A percentile compares a stretch with the other conserved stretches of the same genome.
These are phyloP conservation scores for Anolis apletophallus DNA, from an alignment of 2,797 vertebrate species.

Conservation along the genomic window DNA sequence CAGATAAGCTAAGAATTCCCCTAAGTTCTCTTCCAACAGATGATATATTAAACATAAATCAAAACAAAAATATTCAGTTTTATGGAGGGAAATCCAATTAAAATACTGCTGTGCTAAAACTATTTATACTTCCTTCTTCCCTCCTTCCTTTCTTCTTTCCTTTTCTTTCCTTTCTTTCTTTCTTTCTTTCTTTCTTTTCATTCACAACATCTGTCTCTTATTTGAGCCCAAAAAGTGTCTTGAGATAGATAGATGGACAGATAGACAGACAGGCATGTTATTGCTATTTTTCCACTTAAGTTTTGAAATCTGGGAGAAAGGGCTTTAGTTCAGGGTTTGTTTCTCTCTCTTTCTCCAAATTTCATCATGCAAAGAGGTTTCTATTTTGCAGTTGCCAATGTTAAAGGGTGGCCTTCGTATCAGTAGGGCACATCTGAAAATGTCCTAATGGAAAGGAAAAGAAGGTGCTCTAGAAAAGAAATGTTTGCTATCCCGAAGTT, in stretches of 20 bases:
- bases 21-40: neutral
- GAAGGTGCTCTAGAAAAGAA: neutral
- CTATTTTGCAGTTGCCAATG: neutral
- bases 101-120: neutral
- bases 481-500: too few species aligned
- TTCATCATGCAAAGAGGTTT: neutral
- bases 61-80: neutral
- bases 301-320: neutral
- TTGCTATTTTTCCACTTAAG: neutral
- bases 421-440: too few species aligned
- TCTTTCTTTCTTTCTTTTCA: too few species aligned
- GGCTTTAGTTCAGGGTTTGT: neutral
- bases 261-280: too few species aligned
- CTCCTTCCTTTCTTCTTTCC: too few species aligned
- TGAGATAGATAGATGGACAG: too few species aligned
- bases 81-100: constrained; percentile 15
- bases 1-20: constrained; percentile 26
- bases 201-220: too few species aligned
- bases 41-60: constrained; percentile 16
- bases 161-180: too few species aligned
- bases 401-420: too few species aligned
- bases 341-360: neutral
- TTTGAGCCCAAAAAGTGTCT: neutral
- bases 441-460: too few species aligned
- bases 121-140: too few species aligned